A percentile compares a stretch with the other conserved stretches of the same genome.
These are phyloP conservation scores for Xestia xanthographa DNA, from an alignment of 2,888 invertebrate species.

Conservation along the genomic window DNA sequence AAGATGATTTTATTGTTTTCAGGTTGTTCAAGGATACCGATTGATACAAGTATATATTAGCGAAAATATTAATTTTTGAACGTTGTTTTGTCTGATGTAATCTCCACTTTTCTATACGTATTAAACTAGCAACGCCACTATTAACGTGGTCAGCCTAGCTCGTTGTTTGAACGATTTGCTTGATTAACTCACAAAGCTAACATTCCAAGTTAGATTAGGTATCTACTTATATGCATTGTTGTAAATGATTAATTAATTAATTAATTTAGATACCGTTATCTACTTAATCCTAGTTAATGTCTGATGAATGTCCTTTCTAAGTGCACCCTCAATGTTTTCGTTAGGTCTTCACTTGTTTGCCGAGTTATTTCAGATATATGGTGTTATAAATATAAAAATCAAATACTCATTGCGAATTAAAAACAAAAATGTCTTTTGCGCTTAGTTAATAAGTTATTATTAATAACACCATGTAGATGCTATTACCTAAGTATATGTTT, in stretches of 20 bases:
- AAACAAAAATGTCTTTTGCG: not conserved
- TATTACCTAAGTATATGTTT: slow-evolving; percentile 4
- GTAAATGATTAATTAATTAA: slow-evolving; percentile 39
- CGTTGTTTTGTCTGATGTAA: slow-evolving; percentile 67
- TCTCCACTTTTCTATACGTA: slow-evolving; percentile 50
- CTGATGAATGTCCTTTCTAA: slow-evolving; percentile 40
- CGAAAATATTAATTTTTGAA: slow-evolving; percentile 61
- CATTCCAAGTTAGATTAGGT: slow-evolving; percentile 49
- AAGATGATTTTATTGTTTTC: slow-evolving; percentile 78
- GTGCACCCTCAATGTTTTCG: slow-evolving; percentile 37
- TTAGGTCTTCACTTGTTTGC: slow-evolving; percentile 26
- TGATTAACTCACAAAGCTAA: slow-evolving; percentile 65
- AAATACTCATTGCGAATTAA: not conserved
- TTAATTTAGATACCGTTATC: slow-evolving; percentile 59
- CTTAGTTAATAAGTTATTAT: not conserved
- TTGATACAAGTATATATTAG: slow-evolving; percentile 87
- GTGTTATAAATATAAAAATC: slow-evolving; percentile 24
- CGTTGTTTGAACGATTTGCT: slow-evolving; percentile 59
- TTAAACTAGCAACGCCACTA: slow-evolving; percentile 74
- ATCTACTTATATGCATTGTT: slow-evolving; percentile 43
- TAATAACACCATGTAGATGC: slow-evolving; percentile 50
- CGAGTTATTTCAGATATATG: slow-evolving; percentile 19
- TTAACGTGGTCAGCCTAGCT: slow-evolving; percentile 75
- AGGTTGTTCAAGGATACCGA: slow-evolving; percentile 87
- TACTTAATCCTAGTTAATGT: slow-evolving; percentile 35